Evolutionary conservation across 1,140 invertebrate species (phyloP).

Genomic region (Apis laboriosa): DNA sequence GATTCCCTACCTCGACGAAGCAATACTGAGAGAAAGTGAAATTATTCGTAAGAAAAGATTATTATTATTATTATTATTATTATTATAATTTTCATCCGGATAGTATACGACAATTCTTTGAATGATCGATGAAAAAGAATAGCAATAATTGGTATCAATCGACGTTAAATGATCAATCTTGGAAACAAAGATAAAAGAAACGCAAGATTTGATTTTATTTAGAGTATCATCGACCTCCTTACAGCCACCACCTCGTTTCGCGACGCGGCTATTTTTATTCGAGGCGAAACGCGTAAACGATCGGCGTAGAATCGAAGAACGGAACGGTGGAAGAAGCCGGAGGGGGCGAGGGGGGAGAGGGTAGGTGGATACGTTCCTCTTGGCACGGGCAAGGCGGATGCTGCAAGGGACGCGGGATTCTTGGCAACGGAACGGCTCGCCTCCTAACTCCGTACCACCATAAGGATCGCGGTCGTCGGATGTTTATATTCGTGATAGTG

Average conservation of each 20-base stretch:
- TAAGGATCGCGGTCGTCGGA: conserved; percentile 69
- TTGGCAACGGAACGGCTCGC: conserved; percentile 64
- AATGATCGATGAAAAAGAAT: neutral
- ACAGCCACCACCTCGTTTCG: too few species aligned
- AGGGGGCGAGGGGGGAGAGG: neutral
- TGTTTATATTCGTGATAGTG: conserved; percentile 72
- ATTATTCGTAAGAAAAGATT: too few species aligned
- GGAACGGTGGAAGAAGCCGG: neutral
- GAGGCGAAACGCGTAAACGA: too few species aligned
- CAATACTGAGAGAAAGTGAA: too few species aligned
- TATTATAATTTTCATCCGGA: too few species aligned
- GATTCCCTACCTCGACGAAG: neutral
- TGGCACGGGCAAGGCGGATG: conserved; percentile 61
- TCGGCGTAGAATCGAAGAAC: neutral
- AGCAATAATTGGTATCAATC: neutral
- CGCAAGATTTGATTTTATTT: too few species aligned
- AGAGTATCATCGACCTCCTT: too few species aligned
- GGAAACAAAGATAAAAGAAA: too few species aligned
- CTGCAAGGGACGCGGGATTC: conserved; percentile 65
- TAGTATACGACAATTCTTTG: neutral
- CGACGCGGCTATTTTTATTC: too few species aligned
- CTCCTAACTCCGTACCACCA: conserved; percentile 63
- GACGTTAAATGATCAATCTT: too few species aligned
- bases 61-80: too few species aligned
- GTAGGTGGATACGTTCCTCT: conserved; percentile 38